These are phyloP conservation scores for Elysia crispata DNA, from an alignment of 2,888 invertebrate species.

Conservation along the genomic window DNA sequence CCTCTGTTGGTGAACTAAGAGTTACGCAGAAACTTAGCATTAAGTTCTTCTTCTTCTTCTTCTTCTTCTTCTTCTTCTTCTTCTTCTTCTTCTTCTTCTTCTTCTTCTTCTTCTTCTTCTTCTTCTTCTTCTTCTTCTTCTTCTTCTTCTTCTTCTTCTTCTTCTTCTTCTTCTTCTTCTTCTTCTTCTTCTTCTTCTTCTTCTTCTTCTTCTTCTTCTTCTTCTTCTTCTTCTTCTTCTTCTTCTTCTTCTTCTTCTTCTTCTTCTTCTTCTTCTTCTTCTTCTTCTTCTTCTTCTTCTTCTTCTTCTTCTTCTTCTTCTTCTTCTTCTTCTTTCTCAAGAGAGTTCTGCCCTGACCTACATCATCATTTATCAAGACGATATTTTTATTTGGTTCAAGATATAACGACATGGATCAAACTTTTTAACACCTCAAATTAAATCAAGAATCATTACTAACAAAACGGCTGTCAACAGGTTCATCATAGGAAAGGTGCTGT, in stretches of 20 bases:
- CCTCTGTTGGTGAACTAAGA: too few species aligned
- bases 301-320: constrained; percentile 41
- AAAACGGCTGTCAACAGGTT: too few species aligned
- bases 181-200: constrained; percentile 30
- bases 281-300: constrained; percentile 41
- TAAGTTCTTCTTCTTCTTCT: background rate
- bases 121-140: constrained; percentile 36
- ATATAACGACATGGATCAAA: too few species aligned
- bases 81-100: constrained; percentile 35
- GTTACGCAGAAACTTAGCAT: background rate
- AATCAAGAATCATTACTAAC: too few species aligned
- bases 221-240: constrained; percentile 22
- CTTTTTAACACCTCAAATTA: too few species aligned
- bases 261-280: constrained; percentile 39
- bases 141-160: constrained; percentile 27
- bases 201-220: constrained; percentile 35
- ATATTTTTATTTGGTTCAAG: too few species aligned
- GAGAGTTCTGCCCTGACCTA: too few species aligned
- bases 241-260: constrained; percentile 29
- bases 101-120: constrained; percentile 31
- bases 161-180: constrained; percentile 32
- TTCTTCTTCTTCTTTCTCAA: constrained; percentile 17
- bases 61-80: constrained; percentile 25
- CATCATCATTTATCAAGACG: too few species aligned
- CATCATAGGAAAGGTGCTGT: too few species aligned